A percentile compares a stretch with the other conserved stretches of the same genome.
Conservation (phyloP, 2,888 invertebrate genomes). For the Andrena praecox region DNA sequence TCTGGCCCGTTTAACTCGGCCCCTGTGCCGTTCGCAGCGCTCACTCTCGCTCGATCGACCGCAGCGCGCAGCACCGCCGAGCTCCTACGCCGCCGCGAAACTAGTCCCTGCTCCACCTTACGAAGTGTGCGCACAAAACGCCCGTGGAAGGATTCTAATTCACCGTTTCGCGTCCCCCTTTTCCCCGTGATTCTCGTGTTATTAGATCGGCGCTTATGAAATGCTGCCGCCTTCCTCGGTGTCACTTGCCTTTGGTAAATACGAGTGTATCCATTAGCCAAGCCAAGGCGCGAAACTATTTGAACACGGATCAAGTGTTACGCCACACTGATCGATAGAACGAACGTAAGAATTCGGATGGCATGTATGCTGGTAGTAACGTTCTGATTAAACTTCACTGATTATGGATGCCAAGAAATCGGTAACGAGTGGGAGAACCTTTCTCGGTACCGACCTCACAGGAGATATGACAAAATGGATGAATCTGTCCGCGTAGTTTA, state of each 20-base stretch:
- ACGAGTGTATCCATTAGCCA: neutral
- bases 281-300: neutral
- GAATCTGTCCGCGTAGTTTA: neutral
- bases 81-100: constrained; percentile 46
- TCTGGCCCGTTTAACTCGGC: constrained; percentile 71
- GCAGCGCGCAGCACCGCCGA: constrained; percentile 52
- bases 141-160: constrained; percentile 30
- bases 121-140: neutral
- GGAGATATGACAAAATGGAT: neutral
- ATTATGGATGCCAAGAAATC: neutral
- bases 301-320: constrained; percentile 16
- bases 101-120: constrained; percentile 36
- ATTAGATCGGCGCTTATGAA: neutral
- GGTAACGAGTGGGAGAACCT: neutral
- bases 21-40: constrained; percentile 62
- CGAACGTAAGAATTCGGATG: neutral
- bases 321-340: neutral
- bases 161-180: constrained; percentile 1
- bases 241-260: neutral
- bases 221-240: neutral
- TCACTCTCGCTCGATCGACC: constrained; percentile 68
- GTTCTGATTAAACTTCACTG: neutral
- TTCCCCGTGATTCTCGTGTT: neutral
- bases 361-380: neutral
- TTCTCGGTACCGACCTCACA: neutral